Conservation (phyloP, 2,888 invertebrate species). For the Zaprionus obscuricornis region DNA sequence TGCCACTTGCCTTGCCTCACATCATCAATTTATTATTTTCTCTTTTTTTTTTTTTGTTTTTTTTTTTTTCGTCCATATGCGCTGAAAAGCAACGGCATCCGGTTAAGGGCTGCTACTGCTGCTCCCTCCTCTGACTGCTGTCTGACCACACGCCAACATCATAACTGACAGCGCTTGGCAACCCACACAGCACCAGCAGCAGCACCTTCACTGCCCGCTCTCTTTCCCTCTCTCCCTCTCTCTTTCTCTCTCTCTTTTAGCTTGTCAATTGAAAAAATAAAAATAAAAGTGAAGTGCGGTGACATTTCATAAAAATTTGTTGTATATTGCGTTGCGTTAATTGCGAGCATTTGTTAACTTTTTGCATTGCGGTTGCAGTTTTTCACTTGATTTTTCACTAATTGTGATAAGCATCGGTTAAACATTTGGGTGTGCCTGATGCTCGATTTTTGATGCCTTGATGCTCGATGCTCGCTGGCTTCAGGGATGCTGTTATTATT, state of each 20-base stretch:
- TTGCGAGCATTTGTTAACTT: conserved; percentile 73
- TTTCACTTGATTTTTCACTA: conserved; percentile 53
- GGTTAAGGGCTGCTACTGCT: conserved; percentile 36
- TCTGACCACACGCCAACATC: conserved; percentile 23
- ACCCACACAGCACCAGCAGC: not conserved
- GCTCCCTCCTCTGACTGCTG: no score
- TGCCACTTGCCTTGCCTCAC: conserved; percentile 74
- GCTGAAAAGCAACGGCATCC: conserved; percentile 48
- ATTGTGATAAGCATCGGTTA: conserved; percentile 58
- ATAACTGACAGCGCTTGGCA: no score
- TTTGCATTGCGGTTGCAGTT: conserved; percentile 39
- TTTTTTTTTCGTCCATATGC: conserved; percentile 73
- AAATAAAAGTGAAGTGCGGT: conserved; percentile 25
- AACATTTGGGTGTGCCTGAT: conserved; percentile 22
- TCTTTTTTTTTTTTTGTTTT: no score
- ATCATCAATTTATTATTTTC: no score
- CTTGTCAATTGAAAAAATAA: conserved; percentile 15
- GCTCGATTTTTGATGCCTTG: no score
- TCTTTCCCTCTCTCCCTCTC: conserved; percentile 5
- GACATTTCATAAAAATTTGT: conserved; percentile 68
- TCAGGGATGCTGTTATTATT: no score
- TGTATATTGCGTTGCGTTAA: conserved; percentile 50
- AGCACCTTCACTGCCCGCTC: conserved; percentile 18
- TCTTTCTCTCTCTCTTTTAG: no score
- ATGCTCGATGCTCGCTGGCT: no score